These are phyloP conservation scores for Hipposideros armiger DNA, from an alignment of 2,113 vertebrate species.

Conservation along the genomic window DNA sequence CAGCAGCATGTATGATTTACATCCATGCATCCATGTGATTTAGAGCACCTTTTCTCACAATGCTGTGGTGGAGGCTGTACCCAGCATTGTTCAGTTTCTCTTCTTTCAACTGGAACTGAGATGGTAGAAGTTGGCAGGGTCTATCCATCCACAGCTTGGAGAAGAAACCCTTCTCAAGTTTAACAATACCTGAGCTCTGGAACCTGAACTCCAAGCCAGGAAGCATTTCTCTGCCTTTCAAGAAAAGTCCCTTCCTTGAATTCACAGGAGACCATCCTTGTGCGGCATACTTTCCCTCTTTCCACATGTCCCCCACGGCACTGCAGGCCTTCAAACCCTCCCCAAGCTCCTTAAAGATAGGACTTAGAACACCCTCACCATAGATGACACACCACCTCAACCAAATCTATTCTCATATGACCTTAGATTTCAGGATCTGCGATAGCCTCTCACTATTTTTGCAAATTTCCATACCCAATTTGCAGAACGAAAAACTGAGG, in stretches of 20 bases:
- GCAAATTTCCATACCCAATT: background rate
- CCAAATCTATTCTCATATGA: background rate
- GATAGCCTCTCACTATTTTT: background rate
- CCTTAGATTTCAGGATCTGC: background rate
- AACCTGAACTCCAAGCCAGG: background rate
- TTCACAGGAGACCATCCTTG: background rate
- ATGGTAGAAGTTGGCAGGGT: background rate
- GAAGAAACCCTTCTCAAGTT: background rate
- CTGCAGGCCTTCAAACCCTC: background rate
- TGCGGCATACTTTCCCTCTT: background rate
- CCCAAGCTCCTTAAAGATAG: background rate
- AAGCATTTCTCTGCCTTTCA: background rate
- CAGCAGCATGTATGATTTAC: slow-evolving; percentile 66
- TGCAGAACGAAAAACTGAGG: slow-evolving; percentile 4
- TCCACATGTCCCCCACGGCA: background rate
- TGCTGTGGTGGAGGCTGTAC: background rate
- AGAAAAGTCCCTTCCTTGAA: background rate
- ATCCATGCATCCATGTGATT: fast-evolving
- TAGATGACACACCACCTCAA: background rate
- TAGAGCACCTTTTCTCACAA: slow-evolving; percentile 44
- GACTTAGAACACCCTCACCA: background rate
- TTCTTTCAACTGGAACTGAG: background rate
- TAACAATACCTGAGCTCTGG: background rate
- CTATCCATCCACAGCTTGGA: background rate
- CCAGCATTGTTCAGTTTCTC: slow-evolving; percentile 47